phyloP scores from a whole-genome alignment of 1,140 invertebrate genomes.

The Melipona quadrifasciata region DNA sequence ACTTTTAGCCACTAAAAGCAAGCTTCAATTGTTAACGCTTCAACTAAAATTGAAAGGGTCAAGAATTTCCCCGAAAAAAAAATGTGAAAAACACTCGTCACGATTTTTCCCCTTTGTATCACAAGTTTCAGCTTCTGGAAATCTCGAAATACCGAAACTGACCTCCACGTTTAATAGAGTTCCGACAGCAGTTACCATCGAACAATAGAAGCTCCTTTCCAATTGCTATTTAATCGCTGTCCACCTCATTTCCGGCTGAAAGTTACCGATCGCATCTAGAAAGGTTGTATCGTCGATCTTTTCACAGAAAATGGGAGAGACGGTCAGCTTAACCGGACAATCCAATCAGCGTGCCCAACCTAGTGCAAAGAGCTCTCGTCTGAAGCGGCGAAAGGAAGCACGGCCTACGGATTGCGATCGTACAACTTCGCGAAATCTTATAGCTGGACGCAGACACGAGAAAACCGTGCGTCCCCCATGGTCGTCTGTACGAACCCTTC shows the following conservation, averaged over 20 bases:
- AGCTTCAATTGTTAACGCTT: no score
- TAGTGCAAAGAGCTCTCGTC: slow-evolving; percentile 9
- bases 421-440: slow-evolving; percentile 68
- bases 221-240: neutral
- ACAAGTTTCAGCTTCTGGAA: neutral
- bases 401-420: slow-evolving; percentile 56
- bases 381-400: neutral
- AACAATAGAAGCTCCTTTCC: neutral
- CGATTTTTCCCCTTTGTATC: neutral
- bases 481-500: neutral
- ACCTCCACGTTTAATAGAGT: neutral
- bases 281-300: neutral
- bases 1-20: no score
- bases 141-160: neutral
- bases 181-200: neutral
- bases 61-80: no score
- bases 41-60: no score
- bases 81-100: neutral
- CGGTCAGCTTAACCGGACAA: slow-evolving; percentile 31
- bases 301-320: neutral
- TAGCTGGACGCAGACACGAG: slow-evolving; percentile 47
- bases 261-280: neutral
- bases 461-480: neutral
- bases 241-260: neutral
- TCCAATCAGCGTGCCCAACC: slow-evolving; percentile 41